phyloP scores from a whole-genome alignment of 2,113 vertebrate genomes.

The Ceyx margarethae region DNA sequence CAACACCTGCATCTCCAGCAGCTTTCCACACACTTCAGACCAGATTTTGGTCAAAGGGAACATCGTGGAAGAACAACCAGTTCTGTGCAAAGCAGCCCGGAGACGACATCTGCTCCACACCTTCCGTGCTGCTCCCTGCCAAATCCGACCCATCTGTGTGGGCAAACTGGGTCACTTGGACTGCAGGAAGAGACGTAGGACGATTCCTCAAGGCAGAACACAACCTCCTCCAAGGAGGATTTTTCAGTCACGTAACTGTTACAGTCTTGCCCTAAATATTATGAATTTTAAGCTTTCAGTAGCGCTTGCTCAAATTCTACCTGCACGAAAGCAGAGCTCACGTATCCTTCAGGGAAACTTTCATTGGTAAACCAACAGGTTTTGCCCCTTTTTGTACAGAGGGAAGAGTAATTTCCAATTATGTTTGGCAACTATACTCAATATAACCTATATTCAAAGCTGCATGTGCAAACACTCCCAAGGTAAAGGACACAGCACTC shows the following conservation, averaged over 20 bases:
- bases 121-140: not conserved
- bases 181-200: not conserved
- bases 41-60: not conserved
- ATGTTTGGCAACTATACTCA: not conserved
- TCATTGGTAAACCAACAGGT: not conserved
- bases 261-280: not conserved
- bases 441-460: not conserved
- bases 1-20: not conserved
- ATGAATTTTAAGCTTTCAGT: not conserved
- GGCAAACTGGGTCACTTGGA: slow-evolving; percentile 16
- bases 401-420: not conserved
- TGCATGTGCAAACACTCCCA: not conserved
- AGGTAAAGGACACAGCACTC: not conserved
- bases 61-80: not conserved
- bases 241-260: not conserved
- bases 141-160: slow-evolving; percentile 19
- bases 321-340: not conserved
- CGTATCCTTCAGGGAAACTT: not conserved
- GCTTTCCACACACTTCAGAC: not conserved
- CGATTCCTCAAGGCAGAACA: not conserved
- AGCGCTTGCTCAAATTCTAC: not conserved
- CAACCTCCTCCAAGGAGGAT: not conserved
- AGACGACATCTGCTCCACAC: not conserved
- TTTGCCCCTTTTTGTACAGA: not conserved
- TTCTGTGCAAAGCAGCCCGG: not conserved